Conservation (phyloP, 1,140 invertebrate genomes). For the Diplogasteroides magnus region DNA sequence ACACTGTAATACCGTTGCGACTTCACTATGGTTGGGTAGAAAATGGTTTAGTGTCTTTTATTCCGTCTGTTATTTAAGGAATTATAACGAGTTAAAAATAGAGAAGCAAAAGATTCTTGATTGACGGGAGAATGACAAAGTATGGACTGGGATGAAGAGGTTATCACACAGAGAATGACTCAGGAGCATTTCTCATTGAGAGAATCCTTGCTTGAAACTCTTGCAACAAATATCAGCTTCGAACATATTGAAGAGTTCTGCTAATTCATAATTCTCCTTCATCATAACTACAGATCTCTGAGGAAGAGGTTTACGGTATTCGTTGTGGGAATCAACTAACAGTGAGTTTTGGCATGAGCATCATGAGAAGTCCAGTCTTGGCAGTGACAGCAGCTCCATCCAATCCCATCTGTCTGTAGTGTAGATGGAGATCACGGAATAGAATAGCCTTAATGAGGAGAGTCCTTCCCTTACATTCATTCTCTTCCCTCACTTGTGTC, state of each 20-base stretch:
- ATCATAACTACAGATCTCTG: conserved; percentile 25
- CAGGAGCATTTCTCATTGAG: no score
- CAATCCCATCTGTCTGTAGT: conserved; percentile 4
- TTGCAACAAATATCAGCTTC: conserved; percentile 27
- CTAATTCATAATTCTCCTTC: conserved; percentile 17
- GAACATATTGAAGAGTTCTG: conserved; percentile 24
- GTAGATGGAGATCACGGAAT: neutral
- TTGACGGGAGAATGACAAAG: no score
- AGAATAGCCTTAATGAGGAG: conserved; percentile 1
- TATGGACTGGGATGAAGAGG: no score
- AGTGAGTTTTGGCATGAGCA: conserved; percentile 21
- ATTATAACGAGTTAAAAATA: no score
- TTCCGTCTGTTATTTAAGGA: no score
- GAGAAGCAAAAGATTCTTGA: no score
- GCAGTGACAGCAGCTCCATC: conserved; percentile 2
- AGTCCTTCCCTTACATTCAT: no score
- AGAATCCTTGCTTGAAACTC: conserved; percentile 19
- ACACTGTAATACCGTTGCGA: no score
- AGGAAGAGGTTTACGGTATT: neutral
- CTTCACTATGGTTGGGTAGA: no score
- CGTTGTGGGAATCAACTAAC: neutral
- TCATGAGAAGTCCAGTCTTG: conserved; percentile 2
- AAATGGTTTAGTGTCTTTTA: no score
- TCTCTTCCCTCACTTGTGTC: no score
- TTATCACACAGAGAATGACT: no score